A percentile compares a stretch with the other conserved stretches of the same genome.
phyloP scores from a whole-genome alignment of 2,113 vertebrate species.

The Zosterops lateralis region DNA sequence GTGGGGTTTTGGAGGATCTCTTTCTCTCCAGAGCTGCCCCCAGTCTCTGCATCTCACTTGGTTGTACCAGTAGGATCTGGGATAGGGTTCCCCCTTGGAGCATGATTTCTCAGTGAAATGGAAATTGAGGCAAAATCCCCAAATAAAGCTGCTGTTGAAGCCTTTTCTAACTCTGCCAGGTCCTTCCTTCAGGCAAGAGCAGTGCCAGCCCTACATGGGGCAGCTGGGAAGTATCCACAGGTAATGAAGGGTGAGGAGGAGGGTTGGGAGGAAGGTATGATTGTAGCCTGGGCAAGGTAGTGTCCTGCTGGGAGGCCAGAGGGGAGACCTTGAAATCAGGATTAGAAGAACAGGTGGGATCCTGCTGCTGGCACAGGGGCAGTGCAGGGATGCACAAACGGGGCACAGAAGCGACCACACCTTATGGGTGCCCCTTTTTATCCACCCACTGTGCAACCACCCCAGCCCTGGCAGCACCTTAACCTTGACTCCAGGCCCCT shows the following conservation, averaged over 20 bases:
- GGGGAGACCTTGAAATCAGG: background rate
- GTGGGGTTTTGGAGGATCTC: no score
- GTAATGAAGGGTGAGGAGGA: background rate
- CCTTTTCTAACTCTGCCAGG: background rate
- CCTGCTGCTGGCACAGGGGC: background rate
- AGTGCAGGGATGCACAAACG: rapidly evolving
- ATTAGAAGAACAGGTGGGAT: background rate
- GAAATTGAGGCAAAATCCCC: background rate
- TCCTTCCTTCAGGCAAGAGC: background rate
- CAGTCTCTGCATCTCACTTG: background rate
- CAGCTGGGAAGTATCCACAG: background rate
- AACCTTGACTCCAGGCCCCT: background rate
- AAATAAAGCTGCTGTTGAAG: background rate
- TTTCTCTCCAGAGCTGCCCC: no score
- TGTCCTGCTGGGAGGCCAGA: background rate
- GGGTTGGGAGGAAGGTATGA: background rate
- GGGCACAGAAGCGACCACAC: rapidly evolving
- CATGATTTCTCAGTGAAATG: rapidly evolving
- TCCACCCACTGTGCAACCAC: background rate
- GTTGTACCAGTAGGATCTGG: background rate
- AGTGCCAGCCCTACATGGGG: background rate
- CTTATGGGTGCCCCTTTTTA: rapidly evolving
- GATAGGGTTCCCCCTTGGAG: background rate
- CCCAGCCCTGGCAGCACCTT: background rate
- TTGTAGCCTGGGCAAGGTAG: background rate